These are phyloP conservation scores for Hypolimnas misippus DNA, from an alignment of 2,888 invertebrate genomes.

Conservation along the genomic window DNA sequence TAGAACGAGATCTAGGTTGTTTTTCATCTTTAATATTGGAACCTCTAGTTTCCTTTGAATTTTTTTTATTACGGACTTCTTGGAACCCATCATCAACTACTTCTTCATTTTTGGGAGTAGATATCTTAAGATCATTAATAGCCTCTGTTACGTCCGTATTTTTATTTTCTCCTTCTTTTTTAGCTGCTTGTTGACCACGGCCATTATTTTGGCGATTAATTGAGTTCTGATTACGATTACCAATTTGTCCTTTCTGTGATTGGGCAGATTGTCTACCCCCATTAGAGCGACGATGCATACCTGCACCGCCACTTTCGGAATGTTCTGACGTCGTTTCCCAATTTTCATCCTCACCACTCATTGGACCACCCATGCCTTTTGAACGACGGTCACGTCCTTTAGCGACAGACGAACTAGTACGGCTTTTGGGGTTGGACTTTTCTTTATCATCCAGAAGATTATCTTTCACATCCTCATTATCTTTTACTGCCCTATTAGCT, in stretches of 20 bases:
- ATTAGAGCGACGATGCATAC: slow-evolving; percentile 61
- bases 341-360: slow-evolving; percentile 85
- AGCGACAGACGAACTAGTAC: slow-evolving; percentile 86
- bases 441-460: slow-evolving; percentile 59
- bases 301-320: slow-evolving; percentile 84
- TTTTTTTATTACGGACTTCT: slow-evolving; percentile 92
- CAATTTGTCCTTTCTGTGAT: slow-evolving; percentile 61
- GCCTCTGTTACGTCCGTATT: slow-evolving; percentile 70
- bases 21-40: slow-evolving; percentile 68
- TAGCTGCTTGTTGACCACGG: slow-evolving; percentile 60
- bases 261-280: slow-evolving; percentile 60
- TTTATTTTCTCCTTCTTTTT: slow-evolving; percentile 71
- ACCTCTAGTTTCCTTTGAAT: slow-evolving; percentile 84
- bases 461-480: slow-evolving; percentile 85
- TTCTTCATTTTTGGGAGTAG: slow-evolving; percentile 72
- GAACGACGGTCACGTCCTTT: slow-evolving; percentile 76
- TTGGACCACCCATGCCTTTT: slow-evolving; percentile 64
- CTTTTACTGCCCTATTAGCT: slow-evolving; percentile 69
- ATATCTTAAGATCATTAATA: slow-evolving; percentile 71
- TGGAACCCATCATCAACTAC: slow-evolving; percentile 90
- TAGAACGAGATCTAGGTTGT: slow-evolving; percentile 75
- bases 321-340: slow-evolving; percentile 94
- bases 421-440: slow-evolving; percentile 78
- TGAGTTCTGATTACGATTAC: slow-evolving; percentile 64
- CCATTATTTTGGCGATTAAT: slow-evolving; percentile 65